These are phyloP conservation scores for Lithodes maja DNA, from an alignment of 2,888 invertebrate species.

Conservation along the genomic window DNA sequence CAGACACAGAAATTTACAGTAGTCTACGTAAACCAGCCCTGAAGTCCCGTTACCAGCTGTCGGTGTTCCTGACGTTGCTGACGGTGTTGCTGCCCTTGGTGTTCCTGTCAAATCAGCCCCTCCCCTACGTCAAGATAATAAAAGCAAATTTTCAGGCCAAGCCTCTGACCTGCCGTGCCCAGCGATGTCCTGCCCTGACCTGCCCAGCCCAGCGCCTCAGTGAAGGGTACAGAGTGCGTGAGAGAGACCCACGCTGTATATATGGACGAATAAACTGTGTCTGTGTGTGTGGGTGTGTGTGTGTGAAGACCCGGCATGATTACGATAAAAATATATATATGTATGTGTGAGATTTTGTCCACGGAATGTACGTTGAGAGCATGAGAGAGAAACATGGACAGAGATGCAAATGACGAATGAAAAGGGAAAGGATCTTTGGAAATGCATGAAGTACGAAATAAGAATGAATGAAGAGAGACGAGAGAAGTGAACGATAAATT, in stretches of 20 bases:
- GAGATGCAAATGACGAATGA: neutral
- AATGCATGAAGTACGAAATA: neutral
- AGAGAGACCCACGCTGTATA: neutral
- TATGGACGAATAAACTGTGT: neutral
- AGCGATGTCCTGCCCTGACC: neutral
- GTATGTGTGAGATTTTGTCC: neutral
- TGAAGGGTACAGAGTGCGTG: neutral
- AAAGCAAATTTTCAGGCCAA: slow-evolving; percentile 18
- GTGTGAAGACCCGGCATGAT: too few species aligned
- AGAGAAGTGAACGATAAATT: neutral
- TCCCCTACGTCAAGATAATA: neutral
- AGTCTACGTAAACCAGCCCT: neutral
- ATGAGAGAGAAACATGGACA: too few species aligned
- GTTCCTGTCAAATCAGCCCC: neutral
- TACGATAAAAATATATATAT: neutral
- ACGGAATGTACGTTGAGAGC: too few species aligned
- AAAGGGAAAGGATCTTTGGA: neutral
- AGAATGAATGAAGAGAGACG: neutral
- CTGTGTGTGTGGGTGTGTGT: neutral
- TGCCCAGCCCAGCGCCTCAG: neutral
- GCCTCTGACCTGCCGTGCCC: neutral
- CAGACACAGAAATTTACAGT: slow-evolving; percentile 35
- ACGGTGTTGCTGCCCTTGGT: neutral
- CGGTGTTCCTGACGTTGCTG: neutral
- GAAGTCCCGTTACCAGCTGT: neutral